Conservation (phyloP, 2,888 invertebrate species). For the Lordiphosa fenestrarum region DNA sequence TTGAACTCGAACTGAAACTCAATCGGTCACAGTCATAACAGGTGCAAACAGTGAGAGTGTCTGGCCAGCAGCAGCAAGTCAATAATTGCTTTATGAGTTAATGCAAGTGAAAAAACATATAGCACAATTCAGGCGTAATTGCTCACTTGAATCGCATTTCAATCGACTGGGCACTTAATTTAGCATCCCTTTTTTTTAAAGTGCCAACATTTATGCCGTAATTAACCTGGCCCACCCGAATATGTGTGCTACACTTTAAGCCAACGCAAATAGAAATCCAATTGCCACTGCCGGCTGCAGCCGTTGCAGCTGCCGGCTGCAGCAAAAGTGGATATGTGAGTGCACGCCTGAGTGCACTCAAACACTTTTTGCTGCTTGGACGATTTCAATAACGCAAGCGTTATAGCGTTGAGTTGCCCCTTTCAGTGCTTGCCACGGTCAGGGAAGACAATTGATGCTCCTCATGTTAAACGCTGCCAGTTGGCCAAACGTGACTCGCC, state of each 20-base stretch:
- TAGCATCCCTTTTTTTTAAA: conserved; percentile 19
- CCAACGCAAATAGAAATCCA: conserved; percentile 31
- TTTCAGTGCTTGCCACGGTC: conserved; percentile 47
- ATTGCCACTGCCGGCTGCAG: conserved; percentile 24
- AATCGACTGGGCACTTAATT: conserved; percentile 53
- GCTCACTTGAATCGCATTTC: conserved; percentile 21
- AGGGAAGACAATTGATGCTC: conserved; percentile 65
- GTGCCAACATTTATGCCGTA: conserved; percentile 16
- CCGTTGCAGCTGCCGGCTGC: conserved; percentile 14
- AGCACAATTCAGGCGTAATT: conserved; percentile 5
- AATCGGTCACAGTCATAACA: conserved; percentile 8
- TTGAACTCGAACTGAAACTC: conserved; percentile 9
- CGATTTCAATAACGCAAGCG: conserved; percentile 63
- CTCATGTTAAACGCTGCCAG: conserved; percentile 49
- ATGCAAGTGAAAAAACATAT: neutral
- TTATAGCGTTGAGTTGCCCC: conserved; percentile 28
- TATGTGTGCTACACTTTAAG: conserved; percentile 14
- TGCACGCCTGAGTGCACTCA: conserved; percentile 56
- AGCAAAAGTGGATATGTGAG: conserved; percentile 13
- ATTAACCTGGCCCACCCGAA: neutral
- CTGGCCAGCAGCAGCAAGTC: conserved; percentile 25
- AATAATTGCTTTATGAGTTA: conserved; percentile 24
- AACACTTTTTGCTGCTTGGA: conserved; percentile 60
- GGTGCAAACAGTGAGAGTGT: conserved; percentile 5
- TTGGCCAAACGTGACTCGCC: conserved; percentile 53